These are phyloP conservation scores for Drosophila conformis DNA, from an alignment of 2,888 invertebrate species.

Conservation along the genomic window DNA sequence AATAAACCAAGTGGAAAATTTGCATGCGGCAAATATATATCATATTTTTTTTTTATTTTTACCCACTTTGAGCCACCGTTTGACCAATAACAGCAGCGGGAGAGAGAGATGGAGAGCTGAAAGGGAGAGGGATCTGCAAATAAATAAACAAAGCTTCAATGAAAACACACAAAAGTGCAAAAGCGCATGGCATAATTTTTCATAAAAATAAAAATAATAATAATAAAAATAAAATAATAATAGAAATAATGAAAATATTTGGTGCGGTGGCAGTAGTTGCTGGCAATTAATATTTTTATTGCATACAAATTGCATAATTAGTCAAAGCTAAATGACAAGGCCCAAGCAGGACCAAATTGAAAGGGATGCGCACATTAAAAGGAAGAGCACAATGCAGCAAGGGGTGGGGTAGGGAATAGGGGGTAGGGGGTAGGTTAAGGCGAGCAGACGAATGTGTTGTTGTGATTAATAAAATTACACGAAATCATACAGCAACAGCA, in stretches of 20 bases:
- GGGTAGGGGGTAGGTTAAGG: slow-evolving; percentile 9
- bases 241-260: slow-evolving; percentile 29
- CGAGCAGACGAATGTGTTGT: slow-evolving; percentile 69
- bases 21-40: slow-evolving; percentile 69
- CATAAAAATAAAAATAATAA: slow-evolving; percentile 16
- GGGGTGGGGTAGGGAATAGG: not conserved
- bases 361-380: slow-evolving; percentile 38
- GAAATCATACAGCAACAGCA: slow-evolving; percentile 50
- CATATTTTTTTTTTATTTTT: slow-evolving; percentile 43
- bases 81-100: slow-evolving; percentile 16
- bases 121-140: slow-evolving; percentile 20
- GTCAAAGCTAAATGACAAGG: slow-evolving; percentile 73
- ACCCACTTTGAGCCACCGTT: not conserved
- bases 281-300: slow-evolving; percentile 76
- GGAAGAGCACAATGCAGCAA: not conserved
- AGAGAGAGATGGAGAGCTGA: not conserved
- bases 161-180: slow-evolving; percentile 36
- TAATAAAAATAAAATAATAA: not conserved
- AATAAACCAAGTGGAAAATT: slow-evolving; percentile 83
- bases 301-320: slow-evolving; percentile 81
- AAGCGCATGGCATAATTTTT: slow-evolving; percentile 35
- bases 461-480: slow-evolving; percentile 81
- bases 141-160: slow-evolving; percentile 71
- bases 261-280: slow-evolving; percentile 34
- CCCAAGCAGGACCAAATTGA: slow-evolving; percentile 23